These are phyloP conservation scores for Leuciscus idus DNA, from an alignment of 2,113 vertebrate genomes.

Conservation along the genomic window DNA sequence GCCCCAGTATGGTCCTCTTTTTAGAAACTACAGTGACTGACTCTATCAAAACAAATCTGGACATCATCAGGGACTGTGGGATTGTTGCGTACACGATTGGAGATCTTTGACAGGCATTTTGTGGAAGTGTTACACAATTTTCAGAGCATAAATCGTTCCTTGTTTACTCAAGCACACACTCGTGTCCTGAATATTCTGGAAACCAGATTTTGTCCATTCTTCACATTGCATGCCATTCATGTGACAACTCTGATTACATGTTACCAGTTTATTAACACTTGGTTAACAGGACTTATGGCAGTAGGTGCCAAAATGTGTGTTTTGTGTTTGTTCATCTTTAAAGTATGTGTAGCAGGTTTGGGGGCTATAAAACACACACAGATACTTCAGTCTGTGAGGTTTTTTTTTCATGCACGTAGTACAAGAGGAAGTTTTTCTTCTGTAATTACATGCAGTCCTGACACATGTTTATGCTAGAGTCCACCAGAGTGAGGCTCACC, in stretches of 20 bases:
- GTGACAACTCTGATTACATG: constrained; percentile 42
- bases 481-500: constrained; percentile 71
- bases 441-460: constrained; percentile 80
- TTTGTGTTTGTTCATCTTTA: constrained; percentile 17
- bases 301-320: constrained; percentile 15
- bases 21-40: constrained; percentile 77
- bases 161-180: constrained; percentile 22
- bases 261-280: constrained; percentile 20
- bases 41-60: constrained; percentile 76
- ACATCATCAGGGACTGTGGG: constrained; percentile 57
- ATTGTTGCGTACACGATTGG: neutral
- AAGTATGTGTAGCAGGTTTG: constrained; percentile 41
- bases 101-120: constrained; percentile 12
- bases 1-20: constrained; percentile 76
- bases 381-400: constrained; percentile 54
- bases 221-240: constrained; percentile 14
- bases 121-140: constrained; percentile 15
- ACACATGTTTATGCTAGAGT: constrained; percentile 77
- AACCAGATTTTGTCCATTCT: constrained; percentile 49
- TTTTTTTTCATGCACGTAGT: constrained; percentile 75
- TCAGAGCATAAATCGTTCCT: constrained; percentile 21
- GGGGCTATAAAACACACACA: constrained; percentile 52
- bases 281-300: constrained; percentile 19
- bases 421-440: constrained; percentile 74
- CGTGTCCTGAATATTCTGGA: constrained; percentile 24